A percentile compares a stretch with the other conserved stretches of the same genome.
Evolutionary conservation across 2,113 vertebrate species (phyloP).

Genomic region (Jacana jacana): DNA sequence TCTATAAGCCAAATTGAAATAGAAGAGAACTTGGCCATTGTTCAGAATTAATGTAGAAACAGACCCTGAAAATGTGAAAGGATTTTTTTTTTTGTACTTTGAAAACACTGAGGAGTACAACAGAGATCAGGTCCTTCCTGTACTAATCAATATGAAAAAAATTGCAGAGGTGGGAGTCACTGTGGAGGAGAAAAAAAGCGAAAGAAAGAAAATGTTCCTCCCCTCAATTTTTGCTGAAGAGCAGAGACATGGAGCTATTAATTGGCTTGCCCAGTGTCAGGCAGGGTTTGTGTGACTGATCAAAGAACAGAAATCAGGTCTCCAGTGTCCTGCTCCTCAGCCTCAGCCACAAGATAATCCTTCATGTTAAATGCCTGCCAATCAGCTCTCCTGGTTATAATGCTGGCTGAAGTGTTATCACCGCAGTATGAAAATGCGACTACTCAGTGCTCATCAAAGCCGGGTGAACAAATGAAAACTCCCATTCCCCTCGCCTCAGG

Average conservation of each 20-base stretch:
- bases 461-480: neutral
- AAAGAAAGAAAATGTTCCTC: neutral
- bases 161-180: neutral
- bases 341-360: neutral
- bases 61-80: neutral
- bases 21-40: neutral
- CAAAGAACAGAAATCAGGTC: slow-evolving; percentile 25
- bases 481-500: neutral
- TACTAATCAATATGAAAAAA: neutral
- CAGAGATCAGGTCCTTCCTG: neutral
- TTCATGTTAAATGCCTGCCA: slow-evolving; percentile 14
- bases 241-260: neutral
- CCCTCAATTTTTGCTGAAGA: neutral
- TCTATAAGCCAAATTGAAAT: neutral
- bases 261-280: neutral
- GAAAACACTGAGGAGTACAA: neutral
- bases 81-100: neutral
- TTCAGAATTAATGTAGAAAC: neutral
- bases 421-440: neutral
- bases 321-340: neutral
- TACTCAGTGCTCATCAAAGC: neutral
- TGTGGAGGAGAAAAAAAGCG: neutral
- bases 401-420: neutral
- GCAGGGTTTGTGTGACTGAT: neutral
- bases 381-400: neutral